phyloP scores from a whole-genome alignment of 1,140 invertebrate genomes.

The Lepidurus arcticus region DNA sequence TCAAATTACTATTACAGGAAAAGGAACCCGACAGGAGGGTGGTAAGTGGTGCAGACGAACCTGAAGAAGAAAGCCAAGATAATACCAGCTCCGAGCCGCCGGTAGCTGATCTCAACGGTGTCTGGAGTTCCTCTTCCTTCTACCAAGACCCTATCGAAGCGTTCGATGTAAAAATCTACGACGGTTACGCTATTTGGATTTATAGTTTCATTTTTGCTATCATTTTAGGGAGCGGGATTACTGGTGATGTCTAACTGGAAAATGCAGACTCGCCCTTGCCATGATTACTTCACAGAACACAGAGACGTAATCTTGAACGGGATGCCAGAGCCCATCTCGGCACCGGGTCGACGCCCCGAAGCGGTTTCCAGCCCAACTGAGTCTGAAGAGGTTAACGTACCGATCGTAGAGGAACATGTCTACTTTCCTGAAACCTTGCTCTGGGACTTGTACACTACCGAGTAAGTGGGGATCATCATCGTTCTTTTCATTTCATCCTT shows the following conservation, averaged over 20 bases:
- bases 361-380: too few species aligned
- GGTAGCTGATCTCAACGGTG: too few species aligned
- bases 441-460: neutral
- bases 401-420: neutral
- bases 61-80: too few species aligned
- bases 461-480: conserved; percentile 8
- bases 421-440: neutral
- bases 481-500: neutral
- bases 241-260: neutral
- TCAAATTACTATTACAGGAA: too few species aligned
- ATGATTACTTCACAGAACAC: too few species aligned
- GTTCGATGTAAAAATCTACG: conserved; percentile 42
- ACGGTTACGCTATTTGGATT: neutral
- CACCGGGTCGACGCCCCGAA: neutral
- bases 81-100: too few species aligned
- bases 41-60: too few species aligned
- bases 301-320: neutral
- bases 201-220: neutral
- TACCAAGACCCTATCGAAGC: conserved; percentile 48
- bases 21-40: too few species aligned
- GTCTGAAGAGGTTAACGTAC: neutral
- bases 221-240: neutral
- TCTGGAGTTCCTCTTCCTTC: neutral
- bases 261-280: conserved; percentile 22
- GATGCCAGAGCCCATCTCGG: neutral